phyloP scores from a whole-genome alignment of 92 coral and sea anemone species.

The Hydrozoanthus gracilis region DNA sequence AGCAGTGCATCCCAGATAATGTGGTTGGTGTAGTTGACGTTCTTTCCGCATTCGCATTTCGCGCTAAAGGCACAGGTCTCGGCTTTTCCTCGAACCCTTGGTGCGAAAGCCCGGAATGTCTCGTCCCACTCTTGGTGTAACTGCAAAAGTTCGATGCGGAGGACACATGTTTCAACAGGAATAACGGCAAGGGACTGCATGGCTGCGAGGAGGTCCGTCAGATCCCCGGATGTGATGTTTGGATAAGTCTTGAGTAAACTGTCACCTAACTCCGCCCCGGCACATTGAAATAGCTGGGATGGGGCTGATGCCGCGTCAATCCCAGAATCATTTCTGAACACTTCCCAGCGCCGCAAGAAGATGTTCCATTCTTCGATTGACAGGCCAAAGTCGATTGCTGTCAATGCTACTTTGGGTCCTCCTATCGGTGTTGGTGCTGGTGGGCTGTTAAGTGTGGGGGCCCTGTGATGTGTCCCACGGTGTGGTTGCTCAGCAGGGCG shows the following conservation, averaged over 20 bases:
- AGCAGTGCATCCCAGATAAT: conserved; percentile 60
- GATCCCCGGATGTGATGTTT: conserved; percentile 38
- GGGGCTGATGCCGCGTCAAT: neutral
- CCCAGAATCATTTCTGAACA: neutral
- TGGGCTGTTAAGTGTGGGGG: too few species aligned
- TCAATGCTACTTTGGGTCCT: neutral
- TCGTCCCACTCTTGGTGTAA: conserved; percentile 64
- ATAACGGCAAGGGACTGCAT: conserved; percentile 76
- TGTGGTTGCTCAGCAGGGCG: too few species aligned
- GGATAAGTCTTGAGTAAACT: conserved; percentile 62
- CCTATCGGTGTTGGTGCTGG: too few species aligned
- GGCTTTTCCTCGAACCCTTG: conserved; percentile 73
- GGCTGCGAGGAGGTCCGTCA: conserved; percentile 51
- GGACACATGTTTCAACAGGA: conserved; percentile 71
- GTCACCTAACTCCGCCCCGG: conserved; percentile 65
- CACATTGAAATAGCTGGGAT: conserved; percentile 39
- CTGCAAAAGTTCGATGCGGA: conserved; percentile 67
- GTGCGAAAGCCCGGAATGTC: conserved; percentile 65
- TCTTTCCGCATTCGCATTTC: conserved; percentile 56
- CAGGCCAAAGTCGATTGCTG: neutral
- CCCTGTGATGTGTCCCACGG: too few species aligned
- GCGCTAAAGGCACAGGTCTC: conserved; percentile 66
- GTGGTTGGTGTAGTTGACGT: conserved; percentile 62
- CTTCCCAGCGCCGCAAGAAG: neutral
- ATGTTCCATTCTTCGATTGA: neutral